A percentile compares a stretch with the other conserved stretches of the same genome.
These are phyloP conservation scores for Seriola dumerili DNA, from an alignment of 2,113 vertebrate species.

Conservation along the genomic window DNA sequence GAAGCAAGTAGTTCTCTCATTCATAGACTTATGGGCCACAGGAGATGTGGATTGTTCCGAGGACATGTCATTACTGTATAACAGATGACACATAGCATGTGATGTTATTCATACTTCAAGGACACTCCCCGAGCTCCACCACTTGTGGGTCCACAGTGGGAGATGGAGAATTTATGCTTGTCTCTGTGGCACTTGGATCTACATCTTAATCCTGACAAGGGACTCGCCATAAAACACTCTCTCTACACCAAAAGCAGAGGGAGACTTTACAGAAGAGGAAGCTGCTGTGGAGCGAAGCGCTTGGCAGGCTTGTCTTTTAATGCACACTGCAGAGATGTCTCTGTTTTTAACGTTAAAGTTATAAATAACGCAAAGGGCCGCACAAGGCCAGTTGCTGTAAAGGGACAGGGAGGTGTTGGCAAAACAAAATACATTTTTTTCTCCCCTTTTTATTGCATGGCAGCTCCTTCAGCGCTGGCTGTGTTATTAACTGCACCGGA, in stretches of 20 bases:
- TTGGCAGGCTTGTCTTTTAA: slow-evolving; percentile 73
- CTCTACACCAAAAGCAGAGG: slow-evolving; percentile 64
- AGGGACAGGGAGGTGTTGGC: slow-evolving; percentile 77
- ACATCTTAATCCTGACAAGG: slow-evolving; percentile 78
- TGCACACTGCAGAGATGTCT: slow-evolving; percentile 69
- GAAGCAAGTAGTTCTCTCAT: slow-evolving; percentile 45
- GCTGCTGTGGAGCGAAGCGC: slow-evolving; percentile 49
- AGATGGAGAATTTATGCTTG: slow-evolving; percentile 79
- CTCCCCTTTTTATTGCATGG: slow-evolving; percentile 61
- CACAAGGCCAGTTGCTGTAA: slow-evolving; percentile 69
- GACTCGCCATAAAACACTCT: slow-evolving; percentile 79
- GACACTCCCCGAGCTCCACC: slow-evolving; percentile 73
- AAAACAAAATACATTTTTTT: slow-evolving; percentile 70
- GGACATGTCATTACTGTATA: slow-evolving; percentile 76
- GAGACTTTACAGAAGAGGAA: slow-evolving; percentile 65
- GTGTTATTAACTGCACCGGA: slow-evolving; percentile 71
- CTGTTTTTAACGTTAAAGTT: slow-evolving; percentile 83
- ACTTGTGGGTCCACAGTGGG: slow-evolving; percentile 74
- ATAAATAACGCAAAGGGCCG: slow-evolving; percentile 74
- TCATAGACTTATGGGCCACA: slow-evolving; percentile 56
- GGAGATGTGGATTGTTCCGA: slow-evolving; percentile 68
- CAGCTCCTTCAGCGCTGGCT: slow-evolving; percentile 57
- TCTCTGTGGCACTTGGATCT: slow-evolving; percentile 79
- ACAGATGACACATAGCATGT: slow-evolving; percentile 77
- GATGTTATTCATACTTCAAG: slow-evolving; percentile 80